Evolutionary conservation across 2,113 vertebrate genomes (phyloP), one percentile per base, ranked within the genome.

Genomic region (Saguinus midas): DNA sequence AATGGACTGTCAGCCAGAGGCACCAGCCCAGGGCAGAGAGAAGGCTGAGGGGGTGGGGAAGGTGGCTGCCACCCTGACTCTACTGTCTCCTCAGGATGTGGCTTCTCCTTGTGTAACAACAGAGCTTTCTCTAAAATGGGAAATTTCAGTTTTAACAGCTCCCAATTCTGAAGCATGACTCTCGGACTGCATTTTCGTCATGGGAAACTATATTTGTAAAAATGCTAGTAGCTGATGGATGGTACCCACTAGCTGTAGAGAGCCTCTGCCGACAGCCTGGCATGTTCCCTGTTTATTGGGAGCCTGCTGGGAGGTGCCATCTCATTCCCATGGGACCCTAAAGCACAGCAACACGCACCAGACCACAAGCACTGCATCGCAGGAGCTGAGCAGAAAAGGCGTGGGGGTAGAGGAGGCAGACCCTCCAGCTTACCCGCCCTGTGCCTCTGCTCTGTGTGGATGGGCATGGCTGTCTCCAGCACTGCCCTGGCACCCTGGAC

Each of bases 171-270:
- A 12, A 25, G 18, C 18, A 7, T 48, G 16, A 29, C 25, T 80
- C 61, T 6, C 18, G 57, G 23, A 64, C 17, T 80, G 29, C 5
- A 9, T 5, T 16, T 68, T 9, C 29, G 32, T 27, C 61, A 57
- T 5, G 18, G 90, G 58, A 58, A 29, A 57, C 35, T 11, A n/a
- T 35, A n/a, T 17, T 6, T 78, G 37, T n/a, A 9, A 66, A 43
- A 37, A 21, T 4, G 0, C 7, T 0, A 10, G 64, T 7, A 27
- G 68, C 43, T 37, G 29, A 20, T 0, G 12, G 40, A 25, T 14
- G 35, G 21, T 35, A 20, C 27, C 11, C 2, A 48, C 10, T 27
- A 21, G 40, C 17, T 32, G 1, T n/a, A 35, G 27, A 66, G 79
- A 35, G 5, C 43, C 0, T 4, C 23, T n/a, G 35, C 20, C 40